Base-by-base conservation (phyloP, 37 sponge, comb jelly and placozoan genomes). In the Hormiphora californensis region DNA sequence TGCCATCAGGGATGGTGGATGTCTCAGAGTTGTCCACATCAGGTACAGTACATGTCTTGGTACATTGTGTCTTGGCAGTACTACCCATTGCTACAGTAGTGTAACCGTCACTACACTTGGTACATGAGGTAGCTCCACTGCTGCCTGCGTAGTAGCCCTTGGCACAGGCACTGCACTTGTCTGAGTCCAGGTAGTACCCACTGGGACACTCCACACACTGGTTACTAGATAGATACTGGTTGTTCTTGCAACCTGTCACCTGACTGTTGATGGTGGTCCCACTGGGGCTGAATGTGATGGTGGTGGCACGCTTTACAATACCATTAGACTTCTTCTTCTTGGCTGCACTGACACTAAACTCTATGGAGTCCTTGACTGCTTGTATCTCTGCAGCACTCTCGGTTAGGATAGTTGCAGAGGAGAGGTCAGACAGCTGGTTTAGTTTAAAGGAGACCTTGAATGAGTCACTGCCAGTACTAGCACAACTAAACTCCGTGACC, bases 1-100 rank as follows among this genome's bases (percentile, higher is more conserved):
- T 57, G n/a, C 61, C 61, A 23, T 28, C 61, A 57, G 61, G 61
- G n/a, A 57, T 57, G 61, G 61, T 57, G 61, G 61, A 28, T 25
- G 61, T 21, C 30, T 57, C 27, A 57, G 27, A 23, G 61, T 57
- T 57, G 23, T 57, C 61, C 9, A 57, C 61, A 28, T 57, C 30
- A 5, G 61, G 61, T 5, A 57, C 61, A 4, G 7, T 12, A 12
- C 61, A 57, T 28, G 61, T 57, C 61, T 15, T 57, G 3, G 61
- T 57, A 57, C 61, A 57, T 30, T 57, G 61, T 4, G 61, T 57
- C 61, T 57, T 30, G 4, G 61, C 9, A 57, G 4, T 57, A 4
- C 30, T 28, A 21, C 61, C 61, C 61, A 57, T 57, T 21, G 61
- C 61, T 30, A 57, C 30, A 15, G 61, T 57, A 15, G 61, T 57